Evolutionary conservation across 1,140 invertebrate genomes (phyloP).

Genomic region (Trichonephila inaurata): DNA sequence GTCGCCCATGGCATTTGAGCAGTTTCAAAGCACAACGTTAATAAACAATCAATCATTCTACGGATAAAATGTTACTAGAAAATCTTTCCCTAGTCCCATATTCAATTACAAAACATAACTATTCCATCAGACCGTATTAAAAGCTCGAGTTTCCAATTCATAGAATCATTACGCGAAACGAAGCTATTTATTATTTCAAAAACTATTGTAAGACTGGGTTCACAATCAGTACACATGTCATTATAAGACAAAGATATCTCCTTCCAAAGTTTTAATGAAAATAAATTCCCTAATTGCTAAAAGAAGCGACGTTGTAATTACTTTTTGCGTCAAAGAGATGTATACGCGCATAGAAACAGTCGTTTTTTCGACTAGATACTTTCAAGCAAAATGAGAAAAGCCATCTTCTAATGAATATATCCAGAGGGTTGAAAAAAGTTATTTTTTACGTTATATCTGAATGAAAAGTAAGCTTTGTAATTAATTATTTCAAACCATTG

Average conservation of each 20-base stretch:
- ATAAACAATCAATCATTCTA: neutral
- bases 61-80: neutral
- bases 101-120: constrained; percentile 1
- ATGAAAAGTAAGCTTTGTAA: constrained; percentile 61
- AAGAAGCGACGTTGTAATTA: constrained; percentile 50
- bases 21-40: too few species aligned
- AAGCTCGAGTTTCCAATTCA: neutral
- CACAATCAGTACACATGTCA: constrained; percentile 49
- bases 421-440: constrained; percentile 51
- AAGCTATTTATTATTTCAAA: constrained; percentile 45
- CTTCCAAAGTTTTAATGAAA: constrained; percentile 55
- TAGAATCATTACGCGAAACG: constrained; percentile 4
- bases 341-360: neutral
- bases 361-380: neutral
- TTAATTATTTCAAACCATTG: constrained; percentile 66
- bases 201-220: constrained; percentile 3
- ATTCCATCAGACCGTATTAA: neutral
- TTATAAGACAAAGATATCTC: constrained; percentile 46
- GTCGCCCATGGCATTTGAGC: too few species aligned
- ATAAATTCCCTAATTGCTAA: constrained; percentile 63
- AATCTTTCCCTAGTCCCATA: neutral
- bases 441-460: neutral
- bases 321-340: constrained; percentile 18
- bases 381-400: constrained; percentile 34
- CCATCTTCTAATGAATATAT: constrained; percentile 54